A percentile compares a stretch with the other conserved stretches of the same genome.
phyloP scores from a whole-genome alignment of 2,797 vertebrate genomes.

The Periparus ater region DNA sequence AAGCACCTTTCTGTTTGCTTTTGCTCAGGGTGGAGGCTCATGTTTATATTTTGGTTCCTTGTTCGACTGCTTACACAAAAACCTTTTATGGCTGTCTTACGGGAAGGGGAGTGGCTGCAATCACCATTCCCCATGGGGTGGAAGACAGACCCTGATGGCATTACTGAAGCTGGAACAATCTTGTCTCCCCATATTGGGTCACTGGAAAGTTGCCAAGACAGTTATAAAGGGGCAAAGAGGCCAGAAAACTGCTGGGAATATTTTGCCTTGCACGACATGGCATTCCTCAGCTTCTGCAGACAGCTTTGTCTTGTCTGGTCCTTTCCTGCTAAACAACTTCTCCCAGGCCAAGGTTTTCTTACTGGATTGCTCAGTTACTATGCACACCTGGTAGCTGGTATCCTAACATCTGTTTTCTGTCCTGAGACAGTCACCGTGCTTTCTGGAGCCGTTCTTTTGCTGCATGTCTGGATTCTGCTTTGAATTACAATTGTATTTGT shows the following conservation, averaged over 20 bases:
- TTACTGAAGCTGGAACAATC: not conserved
- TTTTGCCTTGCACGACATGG: not conserved
- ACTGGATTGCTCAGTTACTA: not conserved
- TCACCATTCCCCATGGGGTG: not conserved
- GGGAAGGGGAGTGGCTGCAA: not conserved
- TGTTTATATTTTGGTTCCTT: not conserved
- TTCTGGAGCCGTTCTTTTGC: not conserved
- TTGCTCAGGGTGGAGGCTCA: constrained; percentile 1
- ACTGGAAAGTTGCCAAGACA: not conserved
- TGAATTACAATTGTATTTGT: not conserved
- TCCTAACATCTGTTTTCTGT: not conserved
- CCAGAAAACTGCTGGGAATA: not conserved
- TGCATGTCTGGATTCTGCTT: not conserved
- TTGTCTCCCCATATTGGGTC: not conserved
- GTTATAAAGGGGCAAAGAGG: not conserved
- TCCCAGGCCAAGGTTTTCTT: not conserved
- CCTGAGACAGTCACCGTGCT: fast-evolving
- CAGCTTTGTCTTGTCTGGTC: not conserved
- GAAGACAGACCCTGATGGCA: not conserved
- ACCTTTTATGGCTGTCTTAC: not conserved
- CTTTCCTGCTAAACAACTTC: not conserved
- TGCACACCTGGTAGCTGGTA: not conserved
- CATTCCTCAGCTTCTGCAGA: not conserved
- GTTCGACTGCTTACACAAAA: not conserved
- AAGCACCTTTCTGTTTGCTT: not conserved